Percentiles rank a stretch among this genome's conserved stretches.
These are phyloP conservation scores for Triplophysa siluroides DNA, from an alignment of 2,113 vertebrate species.

Conservation along the genomic window DNA sequence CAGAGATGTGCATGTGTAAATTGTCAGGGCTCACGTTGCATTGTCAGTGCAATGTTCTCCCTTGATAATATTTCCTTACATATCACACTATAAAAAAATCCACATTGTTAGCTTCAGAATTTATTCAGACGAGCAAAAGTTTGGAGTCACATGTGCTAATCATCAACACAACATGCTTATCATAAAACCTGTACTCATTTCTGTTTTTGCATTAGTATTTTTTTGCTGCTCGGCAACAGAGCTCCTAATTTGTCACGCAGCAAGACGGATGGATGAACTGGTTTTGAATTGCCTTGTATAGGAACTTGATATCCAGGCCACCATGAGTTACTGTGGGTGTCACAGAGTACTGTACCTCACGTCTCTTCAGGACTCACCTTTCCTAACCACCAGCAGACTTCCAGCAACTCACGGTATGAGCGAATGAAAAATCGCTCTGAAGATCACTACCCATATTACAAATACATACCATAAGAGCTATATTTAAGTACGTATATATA, in stretches of 20 bases:
- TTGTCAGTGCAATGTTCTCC: too few relatives aligned
- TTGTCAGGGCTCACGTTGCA: too few relatives aligned
- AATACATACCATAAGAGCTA: not conserved
- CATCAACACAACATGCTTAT: not conserved
- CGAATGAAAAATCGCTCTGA: slow-evolving; percentile 41
- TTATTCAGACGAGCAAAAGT: too few relatives aligned
- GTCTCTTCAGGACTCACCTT: slow-evolving; percentile 25
- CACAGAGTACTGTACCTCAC: slow-evolving; percentile 55
- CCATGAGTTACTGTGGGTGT: slow-evolving; percentile 46
- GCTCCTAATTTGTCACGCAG: slow-evolving; percentile 57
- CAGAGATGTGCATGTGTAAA: not conserved
- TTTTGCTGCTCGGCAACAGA: not conserved
- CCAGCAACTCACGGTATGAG: slow-evolving; percentile 15
- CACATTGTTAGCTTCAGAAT: too few relatives aligned
- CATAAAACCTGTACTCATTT: slow-evolving; percentile 17
- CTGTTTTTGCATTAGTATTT: not conserved
- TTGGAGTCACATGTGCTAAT: too few relatives aligned
- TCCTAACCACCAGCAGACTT: not conserved
- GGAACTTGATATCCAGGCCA: slow-evolving; percentile 56
- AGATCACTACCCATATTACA: slow-evolving; percentile 24
- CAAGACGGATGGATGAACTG: slow-evolving; percentile 23
- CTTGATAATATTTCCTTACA: not conserved
- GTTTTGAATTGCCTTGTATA: slow-evolving; percentile 36
- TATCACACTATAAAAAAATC: not conserved
- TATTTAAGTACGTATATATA: not conserved